These are phyloP conservation scores for Drosophila malerkotliana DNA, from an alignment of 1,140 invertebrate genomes.

Conservation along the genomic window DNA sequence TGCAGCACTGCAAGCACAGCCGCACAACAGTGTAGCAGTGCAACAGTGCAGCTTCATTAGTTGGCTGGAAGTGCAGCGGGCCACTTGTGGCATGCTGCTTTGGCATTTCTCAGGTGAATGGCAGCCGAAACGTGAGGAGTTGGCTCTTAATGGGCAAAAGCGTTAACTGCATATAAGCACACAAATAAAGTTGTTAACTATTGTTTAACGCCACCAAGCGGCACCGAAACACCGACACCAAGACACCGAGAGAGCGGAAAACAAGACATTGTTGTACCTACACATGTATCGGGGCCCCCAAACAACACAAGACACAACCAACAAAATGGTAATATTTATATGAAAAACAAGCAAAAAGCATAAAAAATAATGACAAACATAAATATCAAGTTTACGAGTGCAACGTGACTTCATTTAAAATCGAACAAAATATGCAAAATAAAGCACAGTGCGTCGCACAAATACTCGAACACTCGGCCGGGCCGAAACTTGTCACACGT, in stretches of 20 bases:
- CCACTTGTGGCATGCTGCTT: conserved; percentile 36
- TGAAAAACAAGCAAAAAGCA: conserved; percentile 65
- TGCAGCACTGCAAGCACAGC: conserved; percentile 16
- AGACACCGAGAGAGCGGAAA: conserved; percentile 5
- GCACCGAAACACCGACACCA: conserved; percentile 3
- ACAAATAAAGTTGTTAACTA: conserved; percentile 56
- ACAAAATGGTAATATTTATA: conserved; percentile 39
- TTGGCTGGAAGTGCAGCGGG: conserved; percentile 1
- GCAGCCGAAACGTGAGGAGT: conserved; percentile 45
- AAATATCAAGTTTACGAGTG: conserved; percentile 81
- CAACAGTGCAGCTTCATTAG: conserved; percentile 27
- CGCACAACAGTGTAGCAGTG: conserved; percentile 3
- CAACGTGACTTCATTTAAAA: conserved; percentile 81
- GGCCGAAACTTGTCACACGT: conserved; percentile 49
- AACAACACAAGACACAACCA: conserved; percentile 33
- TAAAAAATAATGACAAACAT: conserved; percentile 82
- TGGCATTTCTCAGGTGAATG: conserved; percentile 52
- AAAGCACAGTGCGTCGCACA: conserved; percentile 46
- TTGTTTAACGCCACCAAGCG: conserved; percentile 44
- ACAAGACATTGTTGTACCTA: conserved; percentile 46
- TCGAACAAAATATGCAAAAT: conserved; percentile 82
- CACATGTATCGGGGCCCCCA: conserved; percentile 31
- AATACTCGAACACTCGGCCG: conserved; percentile 18
- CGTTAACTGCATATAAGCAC: conserved; percentile 48
- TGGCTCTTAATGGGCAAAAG: conserved; percentile 40